Conservation (phyloP, 2,888 invertebrate genomes). For the Zonitis immaculata region DNA sequence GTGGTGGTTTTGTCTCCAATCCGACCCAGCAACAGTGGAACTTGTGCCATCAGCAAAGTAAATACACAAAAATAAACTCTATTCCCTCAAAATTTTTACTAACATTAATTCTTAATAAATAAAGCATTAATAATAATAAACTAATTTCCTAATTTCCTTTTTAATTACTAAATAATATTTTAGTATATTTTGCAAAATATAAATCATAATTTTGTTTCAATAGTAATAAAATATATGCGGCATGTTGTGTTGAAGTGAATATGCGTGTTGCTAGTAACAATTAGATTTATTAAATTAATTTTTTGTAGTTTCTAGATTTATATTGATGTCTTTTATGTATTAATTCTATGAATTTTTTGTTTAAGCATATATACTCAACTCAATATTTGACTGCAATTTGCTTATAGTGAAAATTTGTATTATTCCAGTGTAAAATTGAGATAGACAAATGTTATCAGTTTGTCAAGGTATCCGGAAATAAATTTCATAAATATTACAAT, state of each 20-base stretch:
- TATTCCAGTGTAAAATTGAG: background rate
- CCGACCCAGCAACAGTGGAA: constrained; percentile 48
- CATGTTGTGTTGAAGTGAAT: constrained; percentile 13
- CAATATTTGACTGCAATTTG: background rate
- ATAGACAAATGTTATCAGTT: background rate
- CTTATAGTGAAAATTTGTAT: background rate
- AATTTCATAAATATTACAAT: too few species aligned
- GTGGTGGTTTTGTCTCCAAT: constrained; percentile 56
- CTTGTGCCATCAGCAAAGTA: constrained; percentile 47
- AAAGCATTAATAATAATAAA: background rate
- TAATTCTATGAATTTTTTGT: background rate
- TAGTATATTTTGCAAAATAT: background rate
- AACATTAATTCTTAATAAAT: constrained; percentile 1
- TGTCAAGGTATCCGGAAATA: background rate
- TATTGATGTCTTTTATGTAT: too few species aligned
- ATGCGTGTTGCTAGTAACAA: constrained; percentile 10
- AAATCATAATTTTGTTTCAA: background rate
- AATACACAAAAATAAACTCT: constrained; percentile 35
- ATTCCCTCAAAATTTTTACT: constrained; percentile 7
- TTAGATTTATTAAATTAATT: too few species aligned
- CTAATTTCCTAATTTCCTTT: too few species aligned
- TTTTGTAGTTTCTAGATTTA: too few species aligned
- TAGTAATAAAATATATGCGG: background rate
- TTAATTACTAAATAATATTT: background rate
- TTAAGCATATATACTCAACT: background rate